Percentiles rank a stretch among this genome's conserved stretches.
Evolutionary conservation across 2,113 vertebrate genomes (phyloP).

Genomic region (Triplophysa siluroides): DNA sequence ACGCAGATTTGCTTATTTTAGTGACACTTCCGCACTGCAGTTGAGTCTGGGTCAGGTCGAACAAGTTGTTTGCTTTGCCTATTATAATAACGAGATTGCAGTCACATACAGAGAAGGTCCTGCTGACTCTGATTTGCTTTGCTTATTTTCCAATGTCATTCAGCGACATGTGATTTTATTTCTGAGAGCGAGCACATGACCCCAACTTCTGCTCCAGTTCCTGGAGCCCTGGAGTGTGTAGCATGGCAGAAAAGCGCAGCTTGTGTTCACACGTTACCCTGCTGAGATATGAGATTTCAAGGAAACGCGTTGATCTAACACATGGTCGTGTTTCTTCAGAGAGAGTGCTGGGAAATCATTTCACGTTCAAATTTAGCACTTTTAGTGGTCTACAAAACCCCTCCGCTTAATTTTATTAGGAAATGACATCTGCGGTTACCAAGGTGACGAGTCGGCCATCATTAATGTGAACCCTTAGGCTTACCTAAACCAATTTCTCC

Average conservation of each 20-base stretch:
- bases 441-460: slow-evolving; percentile 51
- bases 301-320: neutral
- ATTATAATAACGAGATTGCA: slow-evolving; percentile 21
- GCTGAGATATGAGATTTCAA: neutral
- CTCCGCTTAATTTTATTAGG: slow-evolving; percentile 58
- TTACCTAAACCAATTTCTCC: slow-evolving; percentile 17
- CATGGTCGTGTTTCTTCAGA: neutral
- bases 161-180: neutral
- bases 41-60: neutral
- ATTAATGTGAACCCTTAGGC: slow-evolving; percentile 23
- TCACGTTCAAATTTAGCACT: slow-evolving; percentile 53
- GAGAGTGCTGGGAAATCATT: slow-evolving; percentile 16
- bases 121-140: slow-evolving; percentile 19
- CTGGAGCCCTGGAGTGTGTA: neutral
- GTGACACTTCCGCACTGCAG: slow-evolving; percentile 8
- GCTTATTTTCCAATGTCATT: slow-evolving; percentile 41
- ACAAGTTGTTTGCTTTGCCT: slow-evolving; percentile 26
- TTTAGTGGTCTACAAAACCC: slow-evolving; percentile 55
- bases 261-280: neutral
- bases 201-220: neutral
- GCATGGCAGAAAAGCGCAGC: neutral
- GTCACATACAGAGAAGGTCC: slow-evolving; percentile 6
- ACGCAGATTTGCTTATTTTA: slow-evolving; percentile 18
- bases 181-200: neutral
- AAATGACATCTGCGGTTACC: slow-evolving; percentile 67